Conservation (phyloP, 2,797 vertebrate genomes). For the Darevskia nairensis region DNA sequence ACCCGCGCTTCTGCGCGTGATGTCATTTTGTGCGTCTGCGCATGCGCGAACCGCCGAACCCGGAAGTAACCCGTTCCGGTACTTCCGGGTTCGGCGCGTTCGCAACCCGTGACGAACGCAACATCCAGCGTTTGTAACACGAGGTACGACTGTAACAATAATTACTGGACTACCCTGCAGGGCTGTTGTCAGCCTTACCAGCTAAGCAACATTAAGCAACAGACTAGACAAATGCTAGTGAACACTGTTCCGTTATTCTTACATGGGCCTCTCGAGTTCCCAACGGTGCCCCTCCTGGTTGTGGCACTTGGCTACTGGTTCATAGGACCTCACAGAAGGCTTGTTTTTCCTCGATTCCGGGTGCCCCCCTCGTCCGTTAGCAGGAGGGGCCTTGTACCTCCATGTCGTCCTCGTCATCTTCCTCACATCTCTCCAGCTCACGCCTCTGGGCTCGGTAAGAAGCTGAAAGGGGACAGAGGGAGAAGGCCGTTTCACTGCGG, state of each 20-base stretch:
- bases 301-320: neutral
- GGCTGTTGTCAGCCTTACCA: neutral
- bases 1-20: too few relatives aligned
- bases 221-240: neutral
- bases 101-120: too few relatives aligned
- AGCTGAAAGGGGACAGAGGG: neutral
- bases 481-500: neutral
- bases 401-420: neutral
- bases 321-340: neutral
- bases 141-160: neutral
- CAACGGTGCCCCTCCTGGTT: neutral
- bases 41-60: too few relatives aligned
- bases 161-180: too few relatives aligned
- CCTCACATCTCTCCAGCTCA: constrained; percentile 3
- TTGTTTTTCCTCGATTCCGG: neutral
- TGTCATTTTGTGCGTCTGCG: too few relatives aligned
- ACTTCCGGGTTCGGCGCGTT: too few relatives aligned
- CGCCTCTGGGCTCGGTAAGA: constrained; percentile 14
- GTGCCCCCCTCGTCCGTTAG: neutral
- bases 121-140: too few relatives aligned
- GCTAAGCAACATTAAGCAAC: too few relatives aligned
- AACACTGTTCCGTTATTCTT: neutral
- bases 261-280: neutral
- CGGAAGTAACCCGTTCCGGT: too few relatives aligned
- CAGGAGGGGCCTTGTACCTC: constrained; percentile 7